phyloP scores from a whole-genome alignment of 1,140 invertebrate genomes.

The Thaumatotibia leucotreta region DNA sequence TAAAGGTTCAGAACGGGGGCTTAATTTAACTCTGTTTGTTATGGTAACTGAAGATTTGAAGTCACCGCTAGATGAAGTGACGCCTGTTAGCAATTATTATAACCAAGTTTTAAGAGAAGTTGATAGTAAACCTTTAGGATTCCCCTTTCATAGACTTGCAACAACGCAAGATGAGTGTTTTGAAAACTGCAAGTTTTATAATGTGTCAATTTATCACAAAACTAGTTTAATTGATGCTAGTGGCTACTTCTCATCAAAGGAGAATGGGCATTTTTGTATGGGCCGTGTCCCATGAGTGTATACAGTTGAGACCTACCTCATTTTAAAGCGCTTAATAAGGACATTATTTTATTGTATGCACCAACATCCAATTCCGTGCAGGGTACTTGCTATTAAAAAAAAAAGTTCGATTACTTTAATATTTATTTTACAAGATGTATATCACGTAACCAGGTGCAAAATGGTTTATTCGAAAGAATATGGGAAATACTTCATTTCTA shows the following conservation, averaged over 20 bases:
- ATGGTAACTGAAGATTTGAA: conserved; percentile 39
- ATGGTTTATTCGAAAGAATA: no score
- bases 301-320: no score
- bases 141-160: conserved; percentile 55
- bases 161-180: conserved; percentile 26
- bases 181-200: conserved; percentile 58
- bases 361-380: no score
- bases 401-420: no score
- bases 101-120: conserved; percentile 16
- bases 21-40: conserved; percentile 56
- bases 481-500: no score
- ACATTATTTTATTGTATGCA: no score
- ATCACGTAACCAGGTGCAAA: no score
- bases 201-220: conserved; percentile 53
- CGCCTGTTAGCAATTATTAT: background rate
- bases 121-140: conserved; percentile 49
- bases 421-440: no score
- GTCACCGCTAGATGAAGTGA: conserved; percentile 8
- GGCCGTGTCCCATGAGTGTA: no score
- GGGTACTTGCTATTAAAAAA: no score
- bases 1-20: conserved; percentile 46
- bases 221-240: conserved; percentile 29
- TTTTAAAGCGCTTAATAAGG: no score
- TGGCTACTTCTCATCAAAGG: conserved; percentile 47
- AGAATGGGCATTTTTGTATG: no score